These are phyloP conservation scores for Eupithecia exiguata DNA, from an alignment of 2,888 invertebrate genomes.

Conservation along the genomic window DNA sequence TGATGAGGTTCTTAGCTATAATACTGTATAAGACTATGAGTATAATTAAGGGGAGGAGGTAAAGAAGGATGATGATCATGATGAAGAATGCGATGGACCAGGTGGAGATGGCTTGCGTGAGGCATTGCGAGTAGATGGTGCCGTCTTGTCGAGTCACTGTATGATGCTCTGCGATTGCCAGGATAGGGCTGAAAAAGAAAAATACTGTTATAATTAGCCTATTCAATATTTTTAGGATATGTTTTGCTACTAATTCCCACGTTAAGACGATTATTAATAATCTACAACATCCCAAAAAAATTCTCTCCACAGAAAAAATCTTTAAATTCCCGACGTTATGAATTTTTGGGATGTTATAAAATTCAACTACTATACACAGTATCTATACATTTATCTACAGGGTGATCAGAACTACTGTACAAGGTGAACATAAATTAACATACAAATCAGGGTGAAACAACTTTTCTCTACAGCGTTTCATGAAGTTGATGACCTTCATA, in stretches of 20 bases:
- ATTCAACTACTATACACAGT: neutral
- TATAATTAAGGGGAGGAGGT: slow-evolving; percentile 90
- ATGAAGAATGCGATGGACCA: slow-evolving; percentile 92
- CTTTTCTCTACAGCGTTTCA: neutral
- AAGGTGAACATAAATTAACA: slow-evolving; percentile 18
- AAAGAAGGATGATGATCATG: slow-evolving; percentile 90
- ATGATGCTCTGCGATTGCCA: slow-evolving; percentile 89
- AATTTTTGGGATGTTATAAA: neutral
- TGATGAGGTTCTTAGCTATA: slow-evolving; percentile 92
- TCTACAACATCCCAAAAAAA: neutral
- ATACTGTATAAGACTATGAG: slow-evolving; percentile 91
- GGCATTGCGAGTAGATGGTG: slow-evolving; percentile 88
- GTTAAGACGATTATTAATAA: neutral
- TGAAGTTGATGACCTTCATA: slow-evolving; percentile 14
- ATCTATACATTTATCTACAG: slow-evolving; percentile 32
- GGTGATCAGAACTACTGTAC: slow-evolving; percentile 15
- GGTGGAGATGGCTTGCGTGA: slow-evolving; percentile 89
- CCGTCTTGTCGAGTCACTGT: slow-evolving; percentile 88
- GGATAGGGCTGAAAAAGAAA: slow-evolving; percentile 89
- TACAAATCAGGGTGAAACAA: slow-evolving; percentile 18
- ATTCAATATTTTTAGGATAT: neutral
- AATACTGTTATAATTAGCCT: neutral
- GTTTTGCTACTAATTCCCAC: neutral
- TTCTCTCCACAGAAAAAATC: neutral
- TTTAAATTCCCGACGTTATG: neutral